phyloP scores from a whole-genome alignment of 2,113 vertebrate species.

The Bostrychus sinensis region DNA sequence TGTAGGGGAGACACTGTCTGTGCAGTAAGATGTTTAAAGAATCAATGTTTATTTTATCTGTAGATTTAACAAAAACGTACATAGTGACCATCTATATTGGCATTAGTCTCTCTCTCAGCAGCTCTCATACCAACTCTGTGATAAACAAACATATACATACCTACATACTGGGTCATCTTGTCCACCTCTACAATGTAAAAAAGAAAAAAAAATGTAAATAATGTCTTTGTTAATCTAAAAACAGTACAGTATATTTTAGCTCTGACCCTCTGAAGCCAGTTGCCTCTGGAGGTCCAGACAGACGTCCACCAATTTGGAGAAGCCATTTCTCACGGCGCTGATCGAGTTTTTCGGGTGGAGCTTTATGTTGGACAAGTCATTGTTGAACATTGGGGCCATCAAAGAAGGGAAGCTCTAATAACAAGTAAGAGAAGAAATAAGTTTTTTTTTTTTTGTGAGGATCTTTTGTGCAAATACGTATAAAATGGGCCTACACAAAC shows the following conservation, averaged over 20 bases:
- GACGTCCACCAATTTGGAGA: constrained; percentile 37
- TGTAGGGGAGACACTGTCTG: no score
- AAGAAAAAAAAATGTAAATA: not conserved
- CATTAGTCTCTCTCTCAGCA: no score
- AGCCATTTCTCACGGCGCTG: constrained; percentile 24
- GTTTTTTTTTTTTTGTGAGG: no score
- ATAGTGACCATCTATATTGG: no score
- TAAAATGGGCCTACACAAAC: no score
- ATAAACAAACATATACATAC: constrained; percentile 22
- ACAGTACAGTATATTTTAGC: no score
- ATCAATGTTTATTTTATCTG: no score
- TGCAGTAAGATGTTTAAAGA: no score
- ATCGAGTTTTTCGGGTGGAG: constrained; percentile 19
- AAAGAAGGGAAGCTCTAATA: constrained; percentile 34
- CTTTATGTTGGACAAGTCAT: constrained; percentile 33
- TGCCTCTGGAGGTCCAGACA: constrained; percentile 29
- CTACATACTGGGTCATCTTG: constrained; percentile 22
- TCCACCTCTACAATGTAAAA: constrained; percentile 25
- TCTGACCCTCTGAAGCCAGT: constrained; percentile 37
- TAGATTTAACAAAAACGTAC: no score
- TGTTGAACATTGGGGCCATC: not conserved
- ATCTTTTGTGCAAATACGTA: no score
- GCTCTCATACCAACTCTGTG: no score
- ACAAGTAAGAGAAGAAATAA: not conserved
- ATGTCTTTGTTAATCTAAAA: not conserved